Base-by-base conservation (phyloP, 1,140 invertebrate genomes). In the Hyles euphorbiae region DNA sequence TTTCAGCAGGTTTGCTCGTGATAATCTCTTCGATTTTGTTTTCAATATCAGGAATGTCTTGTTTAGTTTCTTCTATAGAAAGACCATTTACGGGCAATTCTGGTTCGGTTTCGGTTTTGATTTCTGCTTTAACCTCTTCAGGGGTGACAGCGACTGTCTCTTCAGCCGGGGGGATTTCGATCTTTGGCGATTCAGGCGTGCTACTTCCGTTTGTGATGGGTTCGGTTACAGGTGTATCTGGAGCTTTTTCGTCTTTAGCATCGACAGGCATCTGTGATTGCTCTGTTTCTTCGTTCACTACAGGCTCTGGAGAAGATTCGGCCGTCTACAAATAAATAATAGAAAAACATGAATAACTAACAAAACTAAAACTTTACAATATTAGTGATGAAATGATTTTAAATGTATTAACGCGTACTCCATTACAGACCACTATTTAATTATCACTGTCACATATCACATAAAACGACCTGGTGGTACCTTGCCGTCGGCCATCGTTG, bases 141-240 rank as follows among this genome's bases (percentile, higher is more conserved):
- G 71, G 61, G 63, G 59, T 70, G 40, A 68, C 53, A 32, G 58
- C 60, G 34, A 65, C 56, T 8, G 73, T 54, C 45, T 84, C 78
- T 56, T 81, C 76, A 22, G 54, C 54, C 34, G 66, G 58, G 0
- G 68, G 71, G 44, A 73, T 74, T 63, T 81, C 83, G 52, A 72
- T 81, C 72, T 87, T 83, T 32, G 85, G 83, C 32, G 87, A 73
- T 60, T 89, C 87, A 9, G 88, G 88, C 11, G 89, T 83, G 58
- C 72, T 82, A 74, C 81, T 89, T 46, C 89, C 89, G 58, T 90
- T 90, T 34, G 87, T 88, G 43, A 90, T 78, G 10, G 87, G 87
- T 74, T 90, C 89, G 22, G 89, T 90, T 2, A 88, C 89, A 22
- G 89, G 89, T 32, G 88, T 90, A 67, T 88, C 86, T 3, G 88